Conservation (phyloP, 2,888 invertebrate species). For the Clunio marinus region DNA sequence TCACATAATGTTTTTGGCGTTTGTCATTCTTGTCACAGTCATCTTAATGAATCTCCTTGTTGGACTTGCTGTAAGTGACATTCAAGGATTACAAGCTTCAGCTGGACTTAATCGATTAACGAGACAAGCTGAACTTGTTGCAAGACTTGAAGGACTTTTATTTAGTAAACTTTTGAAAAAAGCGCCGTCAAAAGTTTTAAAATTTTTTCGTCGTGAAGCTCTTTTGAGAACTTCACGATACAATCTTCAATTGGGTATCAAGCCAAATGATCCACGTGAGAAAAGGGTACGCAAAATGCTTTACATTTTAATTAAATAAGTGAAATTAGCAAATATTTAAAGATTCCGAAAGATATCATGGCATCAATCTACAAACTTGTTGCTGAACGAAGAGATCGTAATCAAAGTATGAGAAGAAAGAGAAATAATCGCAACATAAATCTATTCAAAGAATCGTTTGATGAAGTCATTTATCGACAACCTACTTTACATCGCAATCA, state of each 20-base stretch:
- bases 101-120: conserved; percentile 76
- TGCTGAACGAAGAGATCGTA: conserved; percentile 61
- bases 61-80: conserved; percentile 81
- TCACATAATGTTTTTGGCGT: conserved; percentile 69
- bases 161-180: conserved; percentile 70
- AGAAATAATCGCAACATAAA: conserved; percentile 51
- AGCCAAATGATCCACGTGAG: conserved; percentile 80
- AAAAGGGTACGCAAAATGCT: conserved; percentile 51
- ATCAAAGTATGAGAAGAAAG: conserved; percentile 54
- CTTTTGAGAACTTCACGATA: conserved; percentile 70
- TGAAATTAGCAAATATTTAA: conserved; percentile 40
- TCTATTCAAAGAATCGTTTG: conserved; percentile 45
- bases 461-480: conserved; percentile 5
- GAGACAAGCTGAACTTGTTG: conserved; percentile 75
- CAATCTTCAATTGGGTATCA: conserved; percentile 67
- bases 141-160: conserved; percentile 75
- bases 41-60: conserved; percentile 79
- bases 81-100: conserved; percentile 73
- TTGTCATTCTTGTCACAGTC: conserved; percentile 74
- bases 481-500: neutral
- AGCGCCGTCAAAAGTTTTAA: conserved; percentile 61
- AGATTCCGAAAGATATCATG: conserved; percentile 69
- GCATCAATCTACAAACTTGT: conserved; percentile 70
- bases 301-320: conserved; percentile 42
- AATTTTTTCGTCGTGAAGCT: conserved; percentile 66